phyloP scores from a whole-genome alignment of 2,888 invertebrate genomes.

The Mechanitis mazaeus region DNA sequence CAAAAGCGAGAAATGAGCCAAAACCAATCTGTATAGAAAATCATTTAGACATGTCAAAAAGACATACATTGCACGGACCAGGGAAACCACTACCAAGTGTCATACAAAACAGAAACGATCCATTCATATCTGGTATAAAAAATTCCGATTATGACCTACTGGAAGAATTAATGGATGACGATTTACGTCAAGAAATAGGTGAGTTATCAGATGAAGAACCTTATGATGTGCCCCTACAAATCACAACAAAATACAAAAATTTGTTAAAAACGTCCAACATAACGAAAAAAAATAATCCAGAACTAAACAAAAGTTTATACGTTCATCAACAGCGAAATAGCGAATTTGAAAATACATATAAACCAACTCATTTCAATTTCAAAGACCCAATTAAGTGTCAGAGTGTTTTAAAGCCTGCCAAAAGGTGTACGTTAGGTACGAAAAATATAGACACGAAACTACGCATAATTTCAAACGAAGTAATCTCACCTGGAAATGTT shows the following conservation, averaged over 20 bases:
- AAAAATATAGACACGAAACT: conserved; percentile 5
- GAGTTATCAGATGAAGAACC: conserved; percentile 62
- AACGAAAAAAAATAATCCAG: background rate
- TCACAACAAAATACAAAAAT: background rate
- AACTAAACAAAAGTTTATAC: background rate
- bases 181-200: conserved; percentile 62
- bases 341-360: background rate
- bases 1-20: conserved; percentile 6
- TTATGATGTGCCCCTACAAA: conserved; percentile 31
- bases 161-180: conserved; percentile 68
- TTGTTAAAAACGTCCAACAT: background rate
- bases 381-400: conserved; percentile 5
- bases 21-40: conserved; percentile 7
- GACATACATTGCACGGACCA: conserved; percentile 4
- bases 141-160: conserved; percentile 65
- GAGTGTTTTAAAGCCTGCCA: conserved; percentile 1
- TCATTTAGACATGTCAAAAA: conserved; percentile 12
- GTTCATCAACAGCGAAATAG: background rate
- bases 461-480: conserved; percentile 16
- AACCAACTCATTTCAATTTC: background rate
- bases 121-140: conserved; percentile 55
- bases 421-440: background rate
- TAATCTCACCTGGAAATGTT: background rate
- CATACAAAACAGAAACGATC: conserved; percentile 36
- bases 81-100: conserved; percentile 17